Evolutionary conservation across 2,113 vertebrate genomes (phyloP).

Genomic region (Brachirus orientalis): DNA sequence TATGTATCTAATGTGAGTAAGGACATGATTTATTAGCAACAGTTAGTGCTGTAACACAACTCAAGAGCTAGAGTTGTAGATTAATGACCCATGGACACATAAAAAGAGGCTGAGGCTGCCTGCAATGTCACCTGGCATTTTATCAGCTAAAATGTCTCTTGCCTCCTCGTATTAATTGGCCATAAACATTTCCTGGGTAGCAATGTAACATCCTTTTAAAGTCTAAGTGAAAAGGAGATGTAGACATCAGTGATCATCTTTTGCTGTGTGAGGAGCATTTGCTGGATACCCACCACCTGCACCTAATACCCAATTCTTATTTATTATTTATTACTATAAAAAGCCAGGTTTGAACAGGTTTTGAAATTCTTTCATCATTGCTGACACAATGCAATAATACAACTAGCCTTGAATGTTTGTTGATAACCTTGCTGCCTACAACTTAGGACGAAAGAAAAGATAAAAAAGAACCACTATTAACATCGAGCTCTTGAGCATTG

Average conservation of each 20-base stretch:
- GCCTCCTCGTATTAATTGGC: constrained; percentile 1
- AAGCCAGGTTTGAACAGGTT: too few species aligned
- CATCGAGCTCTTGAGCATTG: too few species aligned
- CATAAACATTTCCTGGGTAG: constrained; percentile 1
- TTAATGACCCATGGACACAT: constrained; percentile 40
- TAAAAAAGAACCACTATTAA: too few species aligned
- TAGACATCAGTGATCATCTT: constrained; percentile 3
- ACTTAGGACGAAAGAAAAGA: too few species aligned
- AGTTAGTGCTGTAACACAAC: constrained; percentile 22
- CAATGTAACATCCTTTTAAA: constrained; percentile 8
- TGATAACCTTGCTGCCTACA: too few species aligned
- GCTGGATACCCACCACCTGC: neutral
- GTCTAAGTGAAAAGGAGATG: constrained; percentile 5
- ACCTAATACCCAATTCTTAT: neutral
- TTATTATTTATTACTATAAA: too few species aligned
- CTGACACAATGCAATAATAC: too few species aligned
- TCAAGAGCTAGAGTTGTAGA: constrained; percentile 22
- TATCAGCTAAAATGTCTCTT: constrained; percentile 6
- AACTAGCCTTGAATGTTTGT: too few species aligned
- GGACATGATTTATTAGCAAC: constrained; percentile 40
- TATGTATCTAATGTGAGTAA: constrained; percentile 11
- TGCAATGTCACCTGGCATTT: constrained; percentile 20
- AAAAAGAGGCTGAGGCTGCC: constrained; percentile 26
- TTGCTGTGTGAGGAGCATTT: neutral
- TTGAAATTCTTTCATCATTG: too few species aligned